Evolutionary conservation across 2,113 vertebrate species (phyloP), one percentile per base, ranked within the genome.

Genomic region (Neogobius melanostomus): DNA sequence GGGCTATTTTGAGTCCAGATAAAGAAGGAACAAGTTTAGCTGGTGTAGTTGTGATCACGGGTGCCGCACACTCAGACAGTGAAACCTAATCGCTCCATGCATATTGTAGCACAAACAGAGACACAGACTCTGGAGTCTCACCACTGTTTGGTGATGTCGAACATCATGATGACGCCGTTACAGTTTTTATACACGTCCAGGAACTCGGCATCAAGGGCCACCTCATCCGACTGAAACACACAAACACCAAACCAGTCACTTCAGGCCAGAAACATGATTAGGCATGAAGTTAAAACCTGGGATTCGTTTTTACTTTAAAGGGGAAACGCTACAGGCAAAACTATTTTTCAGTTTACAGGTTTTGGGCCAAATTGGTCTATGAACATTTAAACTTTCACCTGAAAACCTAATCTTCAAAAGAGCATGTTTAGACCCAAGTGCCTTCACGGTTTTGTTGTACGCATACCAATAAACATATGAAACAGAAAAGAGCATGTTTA

Each of bases 111-210:
- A 75, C 64, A 64, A 11, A 14, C 36, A 16, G 64, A 65, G 12
- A n/a, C 56, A 61, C 74, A 49, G 63, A 73, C 57, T 42, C n/a
- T 64, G 0, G 7, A 17, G 17, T 76, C 95, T 91, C 83, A 99
- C 98, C 97, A 99, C 85, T 99, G 98, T 77, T 99, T 99, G 84
- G 98, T 99, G 78, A 99, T 99, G 89, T 99, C 98, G 66, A 98
- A 99, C 96, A 99, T 98, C 96, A 99, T 95, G 89, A 99, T 96
- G 16, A 99, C 94, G 0, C 98, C 98, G 0, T 96, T 97, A 80
- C 98, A 99, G 88, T 98, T 99, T 86, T 99, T 98, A 89, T 99
- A 99, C 21, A 99, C 98, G 1, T 99, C 98, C 70, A 99, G 89
- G 87, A 98, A 99, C 90, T 99, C 96, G 0, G 98, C 98, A 56